Evolutionary conservation across 2,888 invertebrate species (phyloP), one percentile per base, ranked within the genome.

Genomic region (Scelioninae gen. 2): DNA sequence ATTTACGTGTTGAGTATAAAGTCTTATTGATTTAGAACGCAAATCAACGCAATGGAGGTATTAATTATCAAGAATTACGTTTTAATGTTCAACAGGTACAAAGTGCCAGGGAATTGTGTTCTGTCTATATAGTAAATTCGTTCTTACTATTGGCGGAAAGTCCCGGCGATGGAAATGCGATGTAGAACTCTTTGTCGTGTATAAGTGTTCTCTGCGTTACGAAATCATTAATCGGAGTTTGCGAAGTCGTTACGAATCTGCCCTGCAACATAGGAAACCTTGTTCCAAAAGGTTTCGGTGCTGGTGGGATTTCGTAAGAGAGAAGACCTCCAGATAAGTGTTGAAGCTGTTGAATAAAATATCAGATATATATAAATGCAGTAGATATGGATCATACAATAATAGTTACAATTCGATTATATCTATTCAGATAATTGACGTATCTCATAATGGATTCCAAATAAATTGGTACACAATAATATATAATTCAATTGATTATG

Each of bases 161-260:
- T 75, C 89, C 89, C 16, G 88, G 88, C 2, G 88, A 88, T 52
- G 89, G 88, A 78, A 88, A 89, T 2, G 87, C 86, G 46, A 89
- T 89, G 76, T 88, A 89, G 79, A 88, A 87, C 50, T 87, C 86
- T 68, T 86, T 86, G 45, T 81, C 78, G 58, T 79, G 78, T 28
- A 80, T 80, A n/a, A 80, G 72, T 58, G 84, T 81, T 67, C 84
- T 84, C 2, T 83, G 79, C 48, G 77, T 72, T 4, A 80, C 82
- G 19, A 81, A 75, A 18, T 79, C 82, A 72, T 46, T 77, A 15
- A 75, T 73, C 1, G 79, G 78, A 18, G 77, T 76, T 55, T 78
- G 76, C 72, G 80, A 79, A 64, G 81, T 83, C 71, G 78, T 79
- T 11, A 39, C 45, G 15, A 37, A 50, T 43, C 76, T 73, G 43